Conservation (phyloP, 2,888 invertebrate species). For the Strigamia crassipes region DNA sequence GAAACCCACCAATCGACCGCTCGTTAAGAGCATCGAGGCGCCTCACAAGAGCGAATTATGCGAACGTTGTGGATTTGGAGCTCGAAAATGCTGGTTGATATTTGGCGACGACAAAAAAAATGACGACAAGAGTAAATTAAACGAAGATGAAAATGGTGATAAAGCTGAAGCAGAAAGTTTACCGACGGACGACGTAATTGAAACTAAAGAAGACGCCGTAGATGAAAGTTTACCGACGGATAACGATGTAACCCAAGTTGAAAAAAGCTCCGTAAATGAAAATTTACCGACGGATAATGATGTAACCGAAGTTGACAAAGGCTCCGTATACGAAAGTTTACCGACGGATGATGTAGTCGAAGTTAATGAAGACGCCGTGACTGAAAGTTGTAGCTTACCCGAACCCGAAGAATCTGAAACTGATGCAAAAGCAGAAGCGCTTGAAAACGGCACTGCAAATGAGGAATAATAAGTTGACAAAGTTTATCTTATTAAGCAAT, state of each 20-base stretch:
- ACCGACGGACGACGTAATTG: too few relatives aligned
- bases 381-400: too few relatives aligned
- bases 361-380: too few relatives aligned
- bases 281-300: too few relatives aligned
- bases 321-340: too few relatives aligned
- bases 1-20: constrained; percentile 21
- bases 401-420: not conserved
- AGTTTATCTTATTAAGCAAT: not conserved
- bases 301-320: not conserved
- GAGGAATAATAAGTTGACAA: not conserved
- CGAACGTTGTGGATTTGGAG: constrained; percentile 36
- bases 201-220: not conserved
- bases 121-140: not conserved
- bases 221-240: not conserved
- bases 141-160: not conserved
- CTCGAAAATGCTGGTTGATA: constrained; percentile 26
- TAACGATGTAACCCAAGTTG: not conserved
- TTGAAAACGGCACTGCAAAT: not conserved
- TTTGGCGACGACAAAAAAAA: not conserved
- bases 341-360: too few relatives aligned
- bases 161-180: not conserved
- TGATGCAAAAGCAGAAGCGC: not conserved
- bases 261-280: not conserved
- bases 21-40: not conserved
- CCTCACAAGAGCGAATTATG: constrained; percentile 42